Evolutionary conservation across 2,888 invertebrate species (phyloP).

Genomic region (Archaeoteleia sp.): DNA sequence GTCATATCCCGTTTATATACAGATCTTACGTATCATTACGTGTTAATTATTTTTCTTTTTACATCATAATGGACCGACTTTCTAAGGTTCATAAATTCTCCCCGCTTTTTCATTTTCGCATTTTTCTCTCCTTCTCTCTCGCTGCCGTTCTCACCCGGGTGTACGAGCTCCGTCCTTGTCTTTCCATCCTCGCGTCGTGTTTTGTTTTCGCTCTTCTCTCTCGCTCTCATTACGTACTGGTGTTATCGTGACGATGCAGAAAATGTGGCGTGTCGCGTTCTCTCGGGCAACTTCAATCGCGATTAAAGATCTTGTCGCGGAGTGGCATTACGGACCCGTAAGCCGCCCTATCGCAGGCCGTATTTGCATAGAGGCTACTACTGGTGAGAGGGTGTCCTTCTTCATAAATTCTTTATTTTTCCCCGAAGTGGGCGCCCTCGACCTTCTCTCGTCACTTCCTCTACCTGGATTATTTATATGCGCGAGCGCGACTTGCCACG

Average conservation of each 20-base stretch:
- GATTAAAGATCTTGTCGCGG: slow-evolving; percentile 73
- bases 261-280: slow-evolving; percentile 68
- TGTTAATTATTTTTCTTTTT: slow-evolving; percentile 45
- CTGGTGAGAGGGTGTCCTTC: slow-evolving; percentile 41
- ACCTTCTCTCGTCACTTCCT: slow-evolving; percentile 35
- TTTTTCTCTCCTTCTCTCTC: slow-evolving; percentile 42
- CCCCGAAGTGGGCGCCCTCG: slow-evolving; percentile 44
- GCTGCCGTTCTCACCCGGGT: slow-evolving; percentile 32
- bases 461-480: slow-evolving; percentile 28
- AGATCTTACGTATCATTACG: slow-evolving; percentile 33
- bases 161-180: slow-evolving; percentile 42
- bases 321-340: slow-evolving; percentile 64
- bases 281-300: slow-evolving; percentile 67
- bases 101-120: slow-evolving; percentile 11
- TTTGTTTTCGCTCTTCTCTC: slow-evolving; percentile 41
- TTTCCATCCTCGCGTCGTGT: slow-evolving; percentile 33
- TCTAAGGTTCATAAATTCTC: slow-evolving; percentile 39
- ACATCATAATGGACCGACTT: slow-evolving; percentile 33
- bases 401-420: slow-evolving; percentile 60
- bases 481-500: slow-evolving; percentile 14
- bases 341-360: slow-evolving; percentile 50
- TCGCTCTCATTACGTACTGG: slow-evolving; percentile 47
- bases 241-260: slow-evolving; percentile 67
- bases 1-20: slow-evolving; percentile 39
- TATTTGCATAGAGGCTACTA: slow-evolving; percentile 65